Evolutionary conservation across 2,113 vertebrate species (phyloP).

Genomic region (Odobenus rosmarus): DNA sequence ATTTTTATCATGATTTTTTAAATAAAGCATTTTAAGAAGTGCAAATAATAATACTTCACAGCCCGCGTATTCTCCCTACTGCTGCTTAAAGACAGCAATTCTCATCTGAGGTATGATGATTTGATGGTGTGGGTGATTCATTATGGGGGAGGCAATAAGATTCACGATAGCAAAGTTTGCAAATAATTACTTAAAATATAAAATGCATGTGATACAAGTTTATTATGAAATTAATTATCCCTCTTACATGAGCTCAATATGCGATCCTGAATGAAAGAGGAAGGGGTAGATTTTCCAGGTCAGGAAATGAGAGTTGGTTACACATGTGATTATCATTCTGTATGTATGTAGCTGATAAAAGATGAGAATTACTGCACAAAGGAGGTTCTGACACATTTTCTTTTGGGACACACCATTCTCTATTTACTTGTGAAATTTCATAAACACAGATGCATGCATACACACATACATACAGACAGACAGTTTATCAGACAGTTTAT

Average conservation of each 20-base stretch:
- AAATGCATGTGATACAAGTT: not conserved
- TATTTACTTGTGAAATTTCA: not conserved
- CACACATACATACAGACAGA: not conserved
- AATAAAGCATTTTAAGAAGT: not conserved
- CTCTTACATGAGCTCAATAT: not conserved
- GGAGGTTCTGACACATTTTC: not conserved
- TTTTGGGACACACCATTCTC: not conserved
- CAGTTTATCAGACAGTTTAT: not conserved
- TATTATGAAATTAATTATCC: not conserved
- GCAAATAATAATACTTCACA: not conserved
- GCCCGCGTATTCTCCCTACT: not conserved
- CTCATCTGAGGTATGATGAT: not conserved
- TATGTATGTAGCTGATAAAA: not conserved
- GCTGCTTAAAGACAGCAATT: not conserved
- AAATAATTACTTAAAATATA: not conserved
- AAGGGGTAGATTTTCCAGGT: not conserved
- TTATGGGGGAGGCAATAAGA: not conserved
- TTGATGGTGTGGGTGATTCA: not conserved
- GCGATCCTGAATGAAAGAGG: not conserved
- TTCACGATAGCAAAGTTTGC: not conserved
- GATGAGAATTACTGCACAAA: not conserved
- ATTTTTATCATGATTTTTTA: constrained; percentile 1
- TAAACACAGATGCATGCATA: not conserved
- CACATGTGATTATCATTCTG: not conserved
- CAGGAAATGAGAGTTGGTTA: not conserved